Conservation (phyloP, 2,797 vertebrate genomes). For the Periophthalmus magnuspinnatus region DNA sequence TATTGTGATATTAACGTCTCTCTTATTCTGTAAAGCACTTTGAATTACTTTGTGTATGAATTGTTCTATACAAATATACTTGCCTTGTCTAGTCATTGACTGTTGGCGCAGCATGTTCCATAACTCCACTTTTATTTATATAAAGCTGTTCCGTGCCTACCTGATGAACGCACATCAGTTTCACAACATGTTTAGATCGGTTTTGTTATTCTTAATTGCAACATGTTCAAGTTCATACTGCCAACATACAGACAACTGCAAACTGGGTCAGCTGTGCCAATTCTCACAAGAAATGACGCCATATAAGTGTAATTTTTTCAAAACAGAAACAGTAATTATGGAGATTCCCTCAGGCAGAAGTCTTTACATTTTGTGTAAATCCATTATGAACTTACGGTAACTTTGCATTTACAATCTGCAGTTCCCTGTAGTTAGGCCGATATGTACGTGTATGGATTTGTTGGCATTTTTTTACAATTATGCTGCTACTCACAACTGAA, state of each 20-base stretch:
- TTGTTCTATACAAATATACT: no score
- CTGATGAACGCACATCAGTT: no score
- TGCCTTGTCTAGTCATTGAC: no score
- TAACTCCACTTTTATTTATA: no score
- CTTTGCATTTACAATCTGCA: constrained; percentile 1
- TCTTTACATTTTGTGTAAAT: constrained; percentile 7
- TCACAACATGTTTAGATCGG: no score
- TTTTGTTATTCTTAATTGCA: not conserved
- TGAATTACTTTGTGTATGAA: no score
- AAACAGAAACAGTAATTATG: constrained; percentile 6
- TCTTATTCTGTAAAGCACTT: no score
- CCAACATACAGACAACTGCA: not conserved
- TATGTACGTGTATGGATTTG: not conserved
- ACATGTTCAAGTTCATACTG: not conserved
- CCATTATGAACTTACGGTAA: not conserved
- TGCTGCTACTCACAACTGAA: no score
- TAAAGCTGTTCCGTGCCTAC: no score
- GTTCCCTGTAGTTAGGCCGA: not conserved
- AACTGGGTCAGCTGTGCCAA: not conserved
- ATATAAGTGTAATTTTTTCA: not conserved
- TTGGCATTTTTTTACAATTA: not conserved
- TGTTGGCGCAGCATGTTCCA: no score
- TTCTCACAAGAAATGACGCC: not conserved
- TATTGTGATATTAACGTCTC: no score
- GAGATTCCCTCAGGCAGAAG: not conserved